A percentile compares a stretch with the other conserved stretches of the same genome.
Conservation (phyloP, 2,797 vertebrate genomes). For the Sebastes vulpes region DNA sequence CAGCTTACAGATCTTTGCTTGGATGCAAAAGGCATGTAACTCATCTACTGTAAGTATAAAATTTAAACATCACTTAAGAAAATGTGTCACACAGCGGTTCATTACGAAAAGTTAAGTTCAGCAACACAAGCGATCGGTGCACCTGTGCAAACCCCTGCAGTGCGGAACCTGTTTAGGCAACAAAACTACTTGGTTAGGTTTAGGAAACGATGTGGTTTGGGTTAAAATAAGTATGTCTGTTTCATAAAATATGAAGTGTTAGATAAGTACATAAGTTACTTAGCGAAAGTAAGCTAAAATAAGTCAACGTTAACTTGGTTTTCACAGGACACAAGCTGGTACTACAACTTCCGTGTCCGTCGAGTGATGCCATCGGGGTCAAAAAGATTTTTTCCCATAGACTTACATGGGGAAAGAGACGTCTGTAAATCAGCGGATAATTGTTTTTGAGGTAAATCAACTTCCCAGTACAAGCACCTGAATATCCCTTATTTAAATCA, state of each 20-base stretch:
- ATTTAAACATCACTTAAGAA: neutral
- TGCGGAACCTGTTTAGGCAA: neutral
- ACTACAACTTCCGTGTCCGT: neutral
- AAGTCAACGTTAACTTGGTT: neutral
- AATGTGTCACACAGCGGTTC: neutral
- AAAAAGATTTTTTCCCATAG: neutral
- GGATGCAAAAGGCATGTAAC: slow-evolving; percentile 21
- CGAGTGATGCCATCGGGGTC: accelerated
- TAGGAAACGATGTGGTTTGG: neutral
- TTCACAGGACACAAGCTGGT: neutral
- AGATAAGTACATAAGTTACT: neutral
- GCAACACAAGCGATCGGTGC: neutral
- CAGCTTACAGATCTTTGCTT: neutral
- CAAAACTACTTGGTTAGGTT: neutral
- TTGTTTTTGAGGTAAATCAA: too few species aligned
- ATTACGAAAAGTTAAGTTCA: neutral
- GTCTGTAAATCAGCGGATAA: too few species aligned
- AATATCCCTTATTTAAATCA: too few species aligned
- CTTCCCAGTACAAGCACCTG: too few species aligned
- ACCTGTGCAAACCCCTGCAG: neutral
- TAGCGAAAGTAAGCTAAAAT: neutral
- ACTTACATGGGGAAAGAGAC: too few species aligned
- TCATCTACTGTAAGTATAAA: neutral
- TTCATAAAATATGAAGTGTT: neutral
- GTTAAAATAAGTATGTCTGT: neutral